Conservation (phyloP, 2,888 invertebrate genomes). For the Dromius quadrimaculatus region DNA sequence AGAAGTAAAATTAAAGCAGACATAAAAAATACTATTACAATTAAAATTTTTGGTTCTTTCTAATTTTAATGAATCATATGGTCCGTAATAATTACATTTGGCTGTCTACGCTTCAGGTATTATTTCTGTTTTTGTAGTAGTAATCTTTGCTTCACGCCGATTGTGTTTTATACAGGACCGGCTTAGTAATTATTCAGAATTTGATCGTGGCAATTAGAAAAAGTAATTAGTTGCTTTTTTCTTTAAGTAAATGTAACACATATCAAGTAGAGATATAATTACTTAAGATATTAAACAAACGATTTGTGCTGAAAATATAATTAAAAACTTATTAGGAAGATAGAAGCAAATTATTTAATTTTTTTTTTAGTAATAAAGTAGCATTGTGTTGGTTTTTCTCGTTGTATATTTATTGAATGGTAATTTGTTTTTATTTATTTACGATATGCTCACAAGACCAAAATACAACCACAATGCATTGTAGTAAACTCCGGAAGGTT, state of each 20-base stretch:
- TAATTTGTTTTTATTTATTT: too few species aligned
- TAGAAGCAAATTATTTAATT: too few species aligned
- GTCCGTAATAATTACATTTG: slow-evolving; percentile 25
- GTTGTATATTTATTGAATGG: too few species aligned
- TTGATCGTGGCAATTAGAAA: slow-evolving; percentile 13
- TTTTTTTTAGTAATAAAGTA: too few species aligned
- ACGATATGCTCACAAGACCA: too few species aligned
- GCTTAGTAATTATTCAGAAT: slow-evolving; percentile 9
- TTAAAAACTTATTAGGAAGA: too few species aligned
- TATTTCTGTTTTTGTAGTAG: slow-evolving; percentile 4
- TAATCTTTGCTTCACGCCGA: slow-evolving; percentile 22
- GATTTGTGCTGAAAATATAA: too few species aligned
- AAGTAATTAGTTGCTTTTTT: slow-evolving; percentile 6
- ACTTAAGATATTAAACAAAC: too few species aligned
- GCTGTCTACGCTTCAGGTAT: slow-evolving; percentile 18
- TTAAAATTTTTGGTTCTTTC: slow-evolving; percentile 3
- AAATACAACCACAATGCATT: too few species aligned
- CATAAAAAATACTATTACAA: slow-evolving; percentile 1
- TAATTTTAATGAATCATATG: slow-evolving; percentile 15
- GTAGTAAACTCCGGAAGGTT: too few species aligned
- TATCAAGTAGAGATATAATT: slow-evolving; percentile 1
- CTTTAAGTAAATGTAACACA: neutral
- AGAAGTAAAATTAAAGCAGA: slow-evolving; percentile 1
- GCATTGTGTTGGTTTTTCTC: too few species aligned
- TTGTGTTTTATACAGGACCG: slow-evolving; percentile 19